Evolutionary conservation across 2,888 invertebrate species (phyloP).

Genomic region (Adela reaumurella): DNA sequence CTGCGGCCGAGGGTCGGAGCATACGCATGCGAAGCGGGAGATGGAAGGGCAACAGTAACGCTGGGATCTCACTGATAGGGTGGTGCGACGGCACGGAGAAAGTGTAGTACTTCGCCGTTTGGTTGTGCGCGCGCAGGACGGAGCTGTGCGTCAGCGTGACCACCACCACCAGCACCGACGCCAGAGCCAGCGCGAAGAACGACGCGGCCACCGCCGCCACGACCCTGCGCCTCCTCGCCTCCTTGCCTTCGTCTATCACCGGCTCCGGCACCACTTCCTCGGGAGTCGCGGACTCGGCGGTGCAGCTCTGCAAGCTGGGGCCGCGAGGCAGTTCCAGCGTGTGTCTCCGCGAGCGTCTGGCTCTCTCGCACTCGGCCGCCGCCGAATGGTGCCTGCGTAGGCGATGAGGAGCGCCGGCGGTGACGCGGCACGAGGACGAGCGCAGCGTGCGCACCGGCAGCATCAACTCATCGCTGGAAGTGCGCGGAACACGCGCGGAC

Average conservation of each 20-base stretch:
- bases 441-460: constrained; percentile 47
- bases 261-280: constrained; percentile 36
- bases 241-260: constrained; percentile 55
- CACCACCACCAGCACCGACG: constrained; percentile 72
- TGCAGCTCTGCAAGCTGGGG: constrained; percentile 43
- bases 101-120: constrained; percentile 63
- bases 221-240: constrained; percentile 64
- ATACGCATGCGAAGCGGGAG: constrained; percentile 56
- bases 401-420: constrained; percentile 44
- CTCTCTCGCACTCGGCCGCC: constrained; percentile 47
- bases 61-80: constrained; percentile 53
- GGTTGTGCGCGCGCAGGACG: constrained; percentile 59
- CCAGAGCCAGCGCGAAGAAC: constrained; percentile 68
- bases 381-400: constrained; percentile 48
- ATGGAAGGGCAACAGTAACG: constrained; percentile 58
- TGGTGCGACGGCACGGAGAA: constrained; percentile 60
- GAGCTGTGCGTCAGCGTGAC: constrained; percentile 73
- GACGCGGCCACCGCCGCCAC: constrained; percentile 69
- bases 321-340: constrained; percentile 45
- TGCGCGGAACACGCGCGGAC: constrained; percentile 43
- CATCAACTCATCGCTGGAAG: constrained; percentile 47
- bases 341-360: constrained; percentile 42
- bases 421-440: constrained; percentile 44
- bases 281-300: constrained; percentile 35
- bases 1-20: constrained; percentile 37